These are phyloP conservation scores for Paramisgurnus dabryanus DNA, from an alignment of 2,113 vertebrate genomes.

Conservation along the genomic window DNA sequence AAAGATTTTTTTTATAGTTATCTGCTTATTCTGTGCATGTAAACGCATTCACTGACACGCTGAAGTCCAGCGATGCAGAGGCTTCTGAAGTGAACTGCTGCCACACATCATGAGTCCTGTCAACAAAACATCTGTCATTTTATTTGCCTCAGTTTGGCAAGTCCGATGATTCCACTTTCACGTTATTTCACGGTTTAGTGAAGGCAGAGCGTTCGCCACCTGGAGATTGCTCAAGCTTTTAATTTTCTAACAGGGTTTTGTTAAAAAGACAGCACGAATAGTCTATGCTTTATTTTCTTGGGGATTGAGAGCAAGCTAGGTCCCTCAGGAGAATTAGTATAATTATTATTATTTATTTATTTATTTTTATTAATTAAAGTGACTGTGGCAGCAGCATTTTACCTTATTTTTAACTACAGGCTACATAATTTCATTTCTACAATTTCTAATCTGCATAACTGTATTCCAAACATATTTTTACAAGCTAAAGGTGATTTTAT, in stretches of 20 bases:
- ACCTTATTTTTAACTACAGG: too few species aligned
- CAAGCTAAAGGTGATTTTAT: too few species aligned
- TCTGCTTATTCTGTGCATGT: too few species aligned
- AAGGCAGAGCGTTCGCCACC: neutral
- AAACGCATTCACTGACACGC: neutral
- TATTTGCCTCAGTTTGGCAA: conserved; percentile 22
- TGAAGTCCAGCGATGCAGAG: neutral
- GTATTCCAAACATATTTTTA: too few species aligned
- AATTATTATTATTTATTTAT: too few species aligned
- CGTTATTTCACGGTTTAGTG: conserved; percentile 24
- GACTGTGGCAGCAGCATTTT: too few species aligned
- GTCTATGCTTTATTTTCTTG: too few species aligned
- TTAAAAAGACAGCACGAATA: neutral
- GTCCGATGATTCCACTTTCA: conserved; percentile 20
- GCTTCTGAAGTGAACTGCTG: neutral
- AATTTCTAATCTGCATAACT: too few species aligned
- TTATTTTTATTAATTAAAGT: neutral
- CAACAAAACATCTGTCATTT: conserved; percentile 32
- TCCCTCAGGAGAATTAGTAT: too few species aligned
- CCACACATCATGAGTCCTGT: conserved; percentile 27
- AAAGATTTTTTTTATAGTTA: neutral
- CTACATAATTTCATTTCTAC: too few species aligned
- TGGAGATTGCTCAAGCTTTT: conserved; percentile 22
- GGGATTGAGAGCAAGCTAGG: too few species aligned
- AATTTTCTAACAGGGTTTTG: conserved; percentile 19